These are phyloP conservation scores for Harpagifer antarcticus DNA, from an alignment of 2,797 vertebrate genomes.

Conservation along the genomic window DNA sequence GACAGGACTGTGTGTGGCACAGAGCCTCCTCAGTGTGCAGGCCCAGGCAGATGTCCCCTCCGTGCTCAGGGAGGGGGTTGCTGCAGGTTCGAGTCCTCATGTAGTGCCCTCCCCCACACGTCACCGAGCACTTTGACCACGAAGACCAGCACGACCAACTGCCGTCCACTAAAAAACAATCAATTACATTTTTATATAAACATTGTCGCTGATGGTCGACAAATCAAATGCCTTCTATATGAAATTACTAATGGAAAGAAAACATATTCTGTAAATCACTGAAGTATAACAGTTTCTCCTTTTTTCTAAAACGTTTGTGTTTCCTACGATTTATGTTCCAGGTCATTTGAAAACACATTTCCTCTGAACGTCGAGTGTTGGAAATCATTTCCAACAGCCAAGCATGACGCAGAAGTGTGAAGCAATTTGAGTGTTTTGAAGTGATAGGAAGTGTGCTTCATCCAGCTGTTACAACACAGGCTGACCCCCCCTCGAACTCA, in stretches of 20 bases:
- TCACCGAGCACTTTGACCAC: slow-evolving; percentile 97
- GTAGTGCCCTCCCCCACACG: slow-evolving; percentile 96
- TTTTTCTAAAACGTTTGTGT: slow-evolving; percentile 24
- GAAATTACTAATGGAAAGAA: too few species aligned
- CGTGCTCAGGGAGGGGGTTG: slow-evolving; percentile 93
- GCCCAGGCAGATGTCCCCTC: slow-evolving; percentile 97
- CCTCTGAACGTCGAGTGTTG: slow-evolving; percentile 32
- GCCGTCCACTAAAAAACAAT: slow-evolving; percentile 89
- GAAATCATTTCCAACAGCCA: slow-evolving; percentile 58
- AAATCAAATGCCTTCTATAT: too few species aligned
- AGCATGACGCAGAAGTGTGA: slow-evolving; percentile 30
- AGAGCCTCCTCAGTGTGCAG: slow-evolving; percentile 97
- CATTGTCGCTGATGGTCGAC: too few species aligned
- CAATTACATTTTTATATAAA: too few species aligned
- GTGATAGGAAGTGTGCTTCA: slow-evolving; percentile 43
- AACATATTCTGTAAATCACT: neutral
- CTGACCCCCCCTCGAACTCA: slow-evolving; percentile 33
- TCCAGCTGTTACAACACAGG: slow-evolving; percentile 49
- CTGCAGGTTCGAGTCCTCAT: slow-evolving; percentile 96
- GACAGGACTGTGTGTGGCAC: slow-evolving; percentile 94
- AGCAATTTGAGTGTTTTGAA: slow-evolving; percentile 30
- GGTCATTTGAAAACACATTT: slow-evolving; percentile 59
- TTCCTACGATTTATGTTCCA: slow-evolving; percentile 27
- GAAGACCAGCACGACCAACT: slow-evolving; percentile 98
- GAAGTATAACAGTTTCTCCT: neutral